Conservation (phyloP, 2,797 vertebrate genomes). For the Tarsius wallacei region DNA sequence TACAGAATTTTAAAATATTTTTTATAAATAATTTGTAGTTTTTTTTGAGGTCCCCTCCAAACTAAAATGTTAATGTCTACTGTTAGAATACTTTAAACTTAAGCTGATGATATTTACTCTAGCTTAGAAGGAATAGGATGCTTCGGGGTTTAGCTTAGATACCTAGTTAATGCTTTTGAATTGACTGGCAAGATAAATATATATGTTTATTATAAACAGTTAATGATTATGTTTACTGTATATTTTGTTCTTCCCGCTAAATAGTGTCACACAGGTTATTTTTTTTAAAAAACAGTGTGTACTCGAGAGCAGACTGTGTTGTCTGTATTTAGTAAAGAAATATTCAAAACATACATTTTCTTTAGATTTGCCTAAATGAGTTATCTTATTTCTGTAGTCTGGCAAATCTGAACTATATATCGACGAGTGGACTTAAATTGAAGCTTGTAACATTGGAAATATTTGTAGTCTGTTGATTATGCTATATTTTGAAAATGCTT, state of each 20-base stretch:
- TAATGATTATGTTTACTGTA: not conserved
- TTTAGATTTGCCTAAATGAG: not conserved
- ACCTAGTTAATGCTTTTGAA: not conserved
- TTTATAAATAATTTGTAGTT: too few relatives aligned
- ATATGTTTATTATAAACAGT: constrained; percentile 22
- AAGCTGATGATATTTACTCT: not conserved
- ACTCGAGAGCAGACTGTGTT: not conserved
- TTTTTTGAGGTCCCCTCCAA: too few relatives aligned
- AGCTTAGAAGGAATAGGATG: not conserved
- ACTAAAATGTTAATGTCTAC: constrained; percentile 29
- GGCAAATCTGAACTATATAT: not conserved
- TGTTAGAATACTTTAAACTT: constrained; percentile 1
- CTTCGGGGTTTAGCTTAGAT: not conserved
- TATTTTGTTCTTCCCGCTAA: constrained; percentile 15
- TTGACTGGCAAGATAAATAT: not conserved
- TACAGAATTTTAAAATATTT: too few relatives aligned
- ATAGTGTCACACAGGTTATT: not conserved
- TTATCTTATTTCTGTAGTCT: constrained; percentile 23
- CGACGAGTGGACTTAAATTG: constrained; percentile 9
- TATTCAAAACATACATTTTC: not conserved
- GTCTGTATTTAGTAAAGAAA: not conserved
- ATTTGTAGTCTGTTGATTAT: constrained; percentile 42
- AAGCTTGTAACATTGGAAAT: constrained; percentile 63
- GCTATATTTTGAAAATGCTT: constrained; percentile 39
- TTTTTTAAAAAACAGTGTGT: not conserved